Conservation (phyloP, 1,140 invertebrate genomes). For the Stenopsyche tienmushanensis region DNA sequence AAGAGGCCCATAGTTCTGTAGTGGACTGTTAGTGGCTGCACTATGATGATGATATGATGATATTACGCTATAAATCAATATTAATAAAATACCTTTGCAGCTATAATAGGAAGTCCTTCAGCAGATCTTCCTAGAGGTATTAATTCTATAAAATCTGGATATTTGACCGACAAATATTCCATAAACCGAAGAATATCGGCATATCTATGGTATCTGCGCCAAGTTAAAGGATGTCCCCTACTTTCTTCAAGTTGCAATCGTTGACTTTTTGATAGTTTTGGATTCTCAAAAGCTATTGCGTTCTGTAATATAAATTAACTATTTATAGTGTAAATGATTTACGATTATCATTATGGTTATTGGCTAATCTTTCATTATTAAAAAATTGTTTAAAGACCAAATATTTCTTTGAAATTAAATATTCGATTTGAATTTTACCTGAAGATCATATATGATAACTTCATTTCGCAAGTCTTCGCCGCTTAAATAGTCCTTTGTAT, state of each 20-base stretch:
- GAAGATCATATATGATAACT: slow-evolving; percentile 71
- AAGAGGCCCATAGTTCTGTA: too few relatives aligned
- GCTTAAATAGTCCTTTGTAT: slow-evolving; percentile 65
- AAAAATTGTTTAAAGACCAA: too few relatives aligned
- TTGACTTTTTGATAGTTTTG: slow-evolving; percentile 61
- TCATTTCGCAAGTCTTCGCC: slow-evolving; percentile 65
- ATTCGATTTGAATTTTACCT: slow-evolving; percentile 54
- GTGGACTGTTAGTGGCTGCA: background rate
- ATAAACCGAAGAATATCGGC: slow-evolving; percentile 67
- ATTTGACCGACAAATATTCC: slow-evolving; percentile 66
- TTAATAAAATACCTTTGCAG: slow-evolving; percentile 58
- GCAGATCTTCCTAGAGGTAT: slow-evolving; percentile 69
- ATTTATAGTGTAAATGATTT: background rate
- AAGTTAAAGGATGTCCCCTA: slow-evolving; percentile 67
- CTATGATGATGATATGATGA: background rate
- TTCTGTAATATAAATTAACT: slow-evolving; percentile 52
- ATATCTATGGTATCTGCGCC: slow-evolving; percentile 69
- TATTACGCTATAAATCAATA: background rate
- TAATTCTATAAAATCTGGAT: slow-evolving; percentile 64
- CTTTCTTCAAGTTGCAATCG: slow-evolving; percentile 56
- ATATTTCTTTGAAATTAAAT: slow-evolving; percentile 2
- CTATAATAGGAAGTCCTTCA: slow-evolving; percentile 69
- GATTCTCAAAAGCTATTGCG: slow-evolving; percentile 66
- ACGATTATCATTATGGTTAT: too few relatives aligned
- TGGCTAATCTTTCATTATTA: background rate